These are phyloP conservation scores for Tauraco hartlaubi DNA, from an alignment of 2,797 vertebrate species.

Conservation along the genomic window DNA sequence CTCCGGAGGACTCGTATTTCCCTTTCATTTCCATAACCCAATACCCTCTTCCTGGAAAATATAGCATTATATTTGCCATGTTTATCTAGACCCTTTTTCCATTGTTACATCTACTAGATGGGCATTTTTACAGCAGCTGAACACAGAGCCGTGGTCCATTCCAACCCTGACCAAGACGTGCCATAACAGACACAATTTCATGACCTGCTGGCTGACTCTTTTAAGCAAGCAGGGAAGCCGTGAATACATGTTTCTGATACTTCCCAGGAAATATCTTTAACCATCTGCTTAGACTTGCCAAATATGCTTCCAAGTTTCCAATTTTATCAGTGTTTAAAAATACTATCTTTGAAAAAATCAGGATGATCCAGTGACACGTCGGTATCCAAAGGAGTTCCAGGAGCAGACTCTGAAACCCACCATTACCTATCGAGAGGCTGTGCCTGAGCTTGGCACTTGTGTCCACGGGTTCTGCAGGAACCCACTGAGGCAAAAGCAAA, in stretches of 20 bases:
- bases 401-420: not conserved
- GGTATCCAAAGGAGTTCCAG: slow-evolving; percentile 45
- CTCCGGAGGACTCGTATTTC: not conserved
- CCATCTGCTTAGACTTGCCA: slow-evolving; percentile 81
- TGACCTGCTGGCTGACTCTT: slow-evolving; percentile 28
- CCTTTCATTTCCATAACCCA: not conserved
- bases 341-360: slow-evolving; percentile 54
- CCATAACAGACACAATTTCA: not conserved
- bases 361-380: slow-evolving; percentile 62
- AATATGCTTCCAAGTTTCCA: slow-evolving; percentile 78
- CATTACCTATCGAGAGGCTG: not conserved
- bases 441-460: not conserved
- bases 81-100: not conserved
- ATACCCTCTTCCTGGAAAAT: not conserved
- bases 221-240: slow-evolving; percentile 60
- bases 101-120: not conserved
- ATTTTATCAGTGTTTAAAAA: slow-evolving; percentile 81
- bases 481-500: not conserved
- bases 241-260: slow-evolving; percentile 72
- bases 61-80: not conserved
- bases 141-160: not conserved
- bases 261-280: slow-evolving; percentile 77
- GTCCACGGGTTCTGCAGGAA: not conserved
- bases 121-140: not conserved
- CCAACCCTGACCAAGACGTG: not conserved